Percentiles rank a stretch among this genome's conserved stretches.
These are phyloP conservation scores for Hexactinellida sp. DNA, from an alignment of 37 sponge, comb jelly and placozoan genomes.

Conservation along the genomic window DNA sequence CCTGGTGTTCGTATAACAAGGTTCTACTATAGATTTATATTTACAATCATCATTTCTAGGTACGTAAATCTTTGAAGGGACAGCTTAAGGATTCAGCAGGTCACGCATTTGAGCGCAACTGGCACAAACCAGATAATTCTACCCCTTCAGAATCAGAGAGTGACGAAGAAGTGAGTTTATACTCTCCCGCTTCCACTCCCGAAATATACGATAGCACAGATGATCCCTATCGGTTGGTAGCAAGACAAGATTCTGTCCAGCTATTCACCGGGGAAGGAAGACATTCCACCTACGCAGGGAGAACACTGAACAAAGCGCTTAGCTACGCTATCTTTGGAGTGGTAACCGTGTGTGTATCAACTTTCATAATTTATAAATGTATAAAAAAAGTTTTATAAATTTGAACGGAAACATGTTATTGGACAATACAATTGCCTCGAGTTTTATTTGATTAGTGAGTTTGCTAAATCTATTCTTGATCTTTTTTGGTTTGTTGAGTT, in stretches of 20 bases:
- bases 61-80: neutral
- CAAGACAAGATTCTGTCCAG: neutral
- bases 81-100: neutral
- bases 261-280: neutral
- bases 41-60: neutral
- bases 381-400: neutral
- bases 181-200: neutral
- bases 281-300: neutral
- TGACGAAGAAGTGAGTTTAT: neutral
- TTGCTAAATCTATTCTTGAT: neutral
- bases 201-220: neutral
- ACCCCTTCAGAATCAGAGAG: conserved; percentile 1
- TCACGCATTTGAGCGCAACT: neutral
- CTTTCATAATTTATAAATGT: conserved; percentile 16
- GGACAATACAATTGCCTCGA: conserved; percentile 1
- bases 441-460: conserved; percentile 4
- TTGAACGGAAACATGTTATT: neutral
- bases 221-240: neutral
- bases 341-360: neutral
- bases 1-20: too few species aligned
- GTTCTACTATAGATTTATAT: too few species aligned
- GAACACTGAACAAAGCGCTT: neutral
- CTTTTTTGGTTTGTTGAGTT: too few species aligned
- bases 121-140: neutral
- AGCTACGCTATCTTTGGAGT: neutral